Percentiles rank a stretch among this genome's conserved stretches.
Conservation (phyloP, 1,140 invertebrate genomes). For the Drosophila baimaii region DNA sequence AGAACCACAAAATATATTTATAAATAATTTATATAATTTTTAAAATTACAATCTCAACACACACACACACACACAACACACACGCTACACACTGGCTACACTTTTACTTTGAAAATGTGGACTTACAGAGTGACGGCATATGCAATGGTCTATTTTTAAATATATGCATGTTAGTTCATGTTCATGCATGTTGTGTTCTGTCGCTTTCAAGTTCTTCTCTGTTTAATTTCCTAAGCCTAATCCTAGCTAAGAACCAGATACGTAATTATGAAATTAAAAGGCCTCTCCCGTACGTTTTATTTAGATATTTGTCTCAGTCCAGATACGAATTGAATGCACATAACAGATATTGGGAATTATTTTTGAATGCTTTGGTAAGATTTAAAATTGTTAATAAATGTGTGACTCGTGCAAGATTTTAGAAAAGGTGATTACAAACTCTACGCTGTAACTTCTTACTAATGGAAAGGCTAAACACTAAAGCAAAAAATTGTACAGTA, state of each 20-base stretch:
- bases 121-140: slow-evolving; percentile 26
- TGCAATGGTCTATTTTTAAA: slow-evolving; percentile 39
- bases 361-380: slow-evolving; percentile 65
- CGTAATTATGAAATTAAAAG: slow-evolving; percentile 75
- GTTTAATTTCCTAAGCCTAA: slow-evolving; percentile 29
- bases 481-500: slow-evolving; percentile 69
- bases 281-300: slow-evolving; percentile 63
- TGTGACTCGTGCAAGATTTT: slow-evolving; percentile 69
- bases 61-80: slow-evolving; percentile 42
- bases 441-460: slow-evolving; percentile 58
- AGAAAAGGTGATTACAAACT: slow-evolving; percentile 44
- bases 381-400: slow-evolving; percentile 69
- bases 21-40: slow-evolving; percentile 75
- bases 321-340: slow-evolving; percentile 52
- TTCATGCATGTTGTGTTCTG: slow-evolving; percentile 28
- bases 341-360: slow-evolving; percentile 53
- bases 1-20: slow-evolving; percentile 76
- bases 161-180: slow-evolving; percentile 47
- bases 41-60: slow-evolving; percentile 65
- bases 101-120: slow-evolving; percentile 24
- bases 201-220: slow-evolving; percentile 35
- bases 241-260: slow-evolving; percentile 72
- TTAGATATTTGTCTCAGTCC: slow-evolving; percentile 56
- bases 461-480: slow-evolving; percentile 13
- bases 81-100: slow-evolving; percentile 17